Conservation (phyloP, 1,140 invertebrate species). For the Euura saliciscinereae region DNA sequence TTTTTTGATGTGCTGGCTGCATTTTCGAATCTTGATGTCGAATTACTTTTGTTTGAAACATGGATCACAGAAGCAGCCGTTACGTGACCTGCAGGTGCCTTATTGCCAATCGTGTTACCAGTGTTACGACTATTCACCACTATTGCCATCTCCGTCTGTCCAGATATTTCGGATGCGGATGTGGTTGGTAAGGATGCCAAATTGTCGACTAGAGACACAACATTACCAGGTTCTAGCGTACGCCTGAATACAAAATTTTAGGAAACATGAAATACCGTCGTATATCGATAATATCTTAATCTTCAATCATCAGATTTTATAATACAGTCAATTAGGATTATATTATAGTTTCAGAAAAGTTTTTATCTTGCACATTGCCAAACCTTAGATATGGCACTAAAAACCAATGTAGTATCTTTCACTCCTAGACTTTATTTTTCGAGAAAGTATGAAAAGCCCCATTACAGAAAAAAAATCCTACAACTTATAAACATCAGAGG, state of each 20-base stretch:
- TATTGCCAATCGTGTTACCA: background rate
- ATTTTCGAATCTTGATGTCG: background rate
- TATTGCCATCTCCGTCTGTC: background rate
- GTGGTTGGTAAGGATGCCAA: background rate
- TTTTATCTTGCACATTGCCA: background rate
- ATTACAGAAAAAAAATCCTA: background rate
- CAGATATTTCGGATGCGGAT: background rate
- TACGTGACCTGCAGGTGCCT: background rate
- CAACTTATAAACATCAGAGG: background rate
- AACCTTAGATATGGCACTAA: background rate
- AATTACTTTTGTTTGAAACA: background rate
- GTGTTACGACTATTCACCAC: background rate
- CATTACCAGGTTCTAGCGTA: background rate
- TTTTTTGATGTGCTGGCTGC: background rate
- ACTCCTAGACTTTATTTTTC: background rate
- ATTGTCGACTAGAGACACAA: background rate
- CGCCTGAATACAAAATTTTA: background rate
- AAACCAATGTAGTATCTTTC: background rate
- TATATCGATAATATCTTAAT: background rate
- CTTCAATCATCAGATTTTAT: background rate
- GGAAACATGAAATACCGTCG: background rate
- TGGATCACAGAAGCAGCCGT: background rate
- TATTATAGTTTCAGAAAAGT: background rate
- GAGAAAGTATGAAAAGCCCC: background rate
- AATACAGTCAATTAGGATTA: background rate